A percentile compares a stretch with the other conserved stretches of the same genome.
Evolutionary conservation across 1,140 invertebrate genomes (phyloP).

Genomic region (Lasioglossum baleicum): DNA sequence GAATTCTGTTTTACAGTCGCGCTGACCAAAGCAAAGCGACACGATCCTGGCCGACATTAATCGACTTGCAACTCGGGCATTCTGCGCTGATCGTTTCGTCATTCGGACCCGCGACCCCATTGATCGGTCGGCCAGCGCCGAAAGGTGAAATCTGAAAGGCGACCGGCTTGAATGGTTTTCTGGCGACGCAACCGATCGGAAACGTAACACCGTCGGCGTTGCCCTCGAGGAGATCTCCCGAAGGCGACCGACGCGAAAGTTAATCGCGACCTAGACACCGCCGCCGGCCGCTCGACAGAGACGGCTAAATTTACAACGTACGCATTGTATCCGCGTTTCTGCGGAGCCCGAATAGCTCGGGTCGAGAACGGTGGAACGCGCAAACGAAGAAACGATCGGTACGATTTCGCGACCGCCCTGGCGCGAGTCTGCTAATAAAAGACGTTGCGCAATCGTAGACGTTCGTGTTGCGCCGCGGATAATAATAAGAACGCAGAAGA

Average conservation of each 20-base stretch:
- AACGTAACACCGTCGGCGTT: background rate
- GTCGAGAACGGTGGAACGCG: constrained; percentile 30
- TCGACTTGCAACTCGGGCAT: no score
- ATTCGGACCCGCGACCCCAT: no score
- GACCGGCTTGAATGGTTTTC: background rate
- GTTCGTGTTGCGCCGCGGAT: constrained; percentile 63
- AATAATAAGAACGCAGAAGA: constrained; percentile 62
- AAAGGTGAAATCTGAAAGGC: no score
- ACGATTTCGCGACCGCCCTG: constrained; percentile 61
- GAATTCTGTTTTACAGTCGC: no score
- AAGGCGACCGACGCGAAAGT: constrained; percentile 3
- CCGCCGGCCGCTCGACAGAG: constrained; percentile 3
- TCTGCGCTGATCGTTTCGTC: no score
- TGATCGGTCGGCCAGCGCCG: no score
- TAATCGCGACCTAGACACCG: constrained; percentile 64
- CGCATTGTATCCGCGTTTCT: constrained; percentile 41
- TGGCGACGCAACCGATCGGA: background rate
- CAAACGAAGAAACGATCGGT: constrained; percentile 55
- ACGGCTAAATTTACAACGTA: constrained; percentile 52
- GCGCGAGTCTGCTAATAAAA: constrained; percentile 68
- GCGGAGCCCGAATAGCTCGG: constrained; percentile 57
- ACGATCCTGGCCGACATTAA: no score
- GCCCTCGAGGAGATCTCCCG: background rate
- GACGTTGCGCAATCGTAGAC: constrained; percentile 68
- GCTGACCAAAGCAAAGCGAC: no score